Evolutionary conservation across 2,113 vertebrate species (phyloP).

Genomic region (Nothobranchius kuhntae): DNA sequence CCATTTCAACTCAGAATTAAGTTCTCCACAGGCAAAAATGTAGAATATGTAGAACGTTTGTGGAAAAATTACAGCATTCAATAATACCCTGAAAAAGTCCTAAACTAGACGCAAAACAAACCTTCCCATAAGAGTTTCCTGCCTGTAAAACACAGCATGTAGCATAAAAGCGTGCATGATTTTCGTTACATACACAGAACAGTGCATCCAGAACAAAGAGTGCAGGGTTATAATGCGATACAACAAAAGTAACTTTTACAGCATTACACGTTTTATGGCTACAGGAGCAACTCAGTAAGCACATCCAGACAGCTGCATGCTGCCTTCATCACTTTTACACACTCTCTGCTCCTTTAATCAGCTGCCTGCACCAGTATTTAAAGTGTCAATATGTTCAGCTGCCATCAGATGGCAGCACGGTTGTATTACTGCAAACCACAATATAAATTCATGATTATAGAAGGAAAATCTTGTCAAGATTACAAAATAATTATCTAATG

Average conservation of each 20-base stretch:
- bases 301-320: not conserved
- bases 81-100: slow-evolving; percentile 45
- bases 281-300: no score
- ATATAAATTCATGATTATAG: slow-evolving; percentile 10
- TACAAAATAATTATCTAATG: no score
- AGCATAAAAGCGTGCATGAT: slow-evolving; percentile 8
- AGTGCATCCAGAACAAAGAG: slow-evolving; percentile 11
- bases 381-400: slow-evolving; percentile 25
- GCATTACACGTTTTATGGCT: not conserved
- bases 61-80: slow-evolving; percentile 36
- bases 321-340: not conserved
- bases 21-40: slow-evolving; percentile 41
- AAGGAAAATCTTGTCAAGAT: no score
- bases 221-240: slow-evolving; percentile 13
- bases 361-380: slow-evolving; percentile 16
- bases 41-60: slow-evolving; percentile 43
- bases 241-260: not conserved
- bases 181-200: slow-evolving; percentile 15
- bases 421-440: slow-evolving; percentile 26
- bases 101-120: slow-evolving; percentile 51
- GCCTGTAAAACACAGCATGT: slow-evolving; percentile 32
- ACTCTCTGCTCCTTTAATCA: not conserved
- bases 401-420: slow-evolving; percentile 55
- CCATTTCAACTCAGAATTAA: slow-evolving; percentile 46
- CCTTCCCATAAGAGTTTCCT: slow-evolving; percentile 4